These are phyloP conservation scores for Pyrocephalus nanus DNA, from an alignment of 2,797 vertebrate species.

Conservation along the genomic window DNA sequence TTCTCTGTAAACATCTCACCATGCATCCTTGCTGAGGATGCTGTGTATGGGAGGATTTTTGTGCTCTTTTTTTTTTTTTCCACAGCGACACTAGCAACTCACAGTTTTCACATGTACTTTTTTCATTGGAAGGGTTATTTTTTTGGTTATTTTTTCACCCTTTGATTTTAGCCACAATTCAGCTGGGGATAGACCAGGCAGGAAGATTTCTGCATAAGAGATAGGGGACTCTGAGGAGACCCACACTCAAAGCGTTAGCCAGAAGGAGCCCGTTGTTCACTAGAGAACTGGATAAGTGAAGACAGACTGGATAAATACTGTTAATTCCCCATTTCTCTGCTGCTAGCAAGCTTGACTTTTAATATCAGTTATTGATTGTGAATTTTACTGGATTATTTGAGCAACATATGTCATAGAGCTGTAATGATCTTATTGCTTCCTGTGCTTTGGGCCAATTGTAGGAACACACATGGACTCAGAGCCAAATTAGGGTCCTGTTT, in stretches of 20 bases:
- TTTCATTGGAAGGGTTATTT: not conserved
- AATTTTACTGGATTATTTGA: not conserved
- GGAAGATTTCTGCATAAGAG: not conserved
- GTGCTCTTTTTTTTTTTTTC: not conserved
- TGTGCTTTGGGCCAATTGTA: not conserved
- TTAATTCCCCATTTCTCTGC: not conserved
- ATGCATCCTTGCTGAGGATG: not conserved
- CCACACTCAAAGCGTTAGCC: not conserved
- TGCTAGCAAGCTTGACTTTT: not conserved
- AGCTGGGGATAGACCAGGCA: not conserved
- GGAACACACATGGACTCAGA: not conserved
- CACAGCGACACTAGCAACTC: not conserved
- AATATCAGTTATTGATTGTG: constrained; percentile 9
- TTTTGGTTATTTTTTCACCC: not conserved
- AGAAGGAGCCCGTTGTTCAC: not conserved
- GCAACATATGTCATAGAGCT: not conserved
- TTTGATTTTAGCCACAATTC: not conserved
- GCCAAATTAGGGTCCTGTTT: not conserved
- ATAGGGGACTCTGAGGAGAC: not conserved
- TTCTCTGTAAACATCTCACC: not conserved
- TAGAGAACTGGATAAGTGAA: not conserved
- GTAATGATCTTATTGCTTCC: not conserved
- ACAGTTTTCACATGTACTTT: not conserved
- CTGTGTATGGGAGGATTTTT: not conserved
- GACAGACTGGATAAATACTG: constrained; percentile 2